Evolutionary conservation across 2,797 vertebrate genomes (phyloP), one percentile per base, ranked within the genome.

Genomic region (Danio kyathit): DNA sequence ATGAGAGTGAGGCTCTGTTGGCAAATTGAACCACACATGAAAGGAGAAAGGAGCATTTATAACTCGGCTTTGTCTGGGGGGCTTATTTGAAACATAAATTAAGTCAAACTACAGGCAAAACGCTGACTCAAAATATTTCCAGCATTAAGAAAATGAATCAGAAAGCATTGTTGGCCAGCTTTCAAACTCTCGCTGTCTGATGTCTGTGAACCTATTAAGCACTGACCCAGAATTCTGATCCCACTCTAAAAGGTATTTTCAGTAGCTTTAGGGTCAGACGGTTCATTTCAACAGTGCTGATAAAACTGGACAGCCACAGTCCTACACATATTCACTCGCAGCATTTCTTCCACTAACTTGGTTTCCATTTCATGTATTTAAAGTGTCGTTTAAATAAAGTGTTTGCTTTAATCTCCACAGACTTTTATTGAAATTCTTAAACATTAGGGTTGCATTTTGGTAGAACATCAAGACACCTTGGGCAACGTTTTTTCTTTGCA

Each of bases 211-310:
- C 56, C 54, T 21, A 66, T 81, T 75, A 74, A 48, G 16, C 60
- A 61, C 40, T 81, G 79, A 74, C 63, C 79, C 79, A 81, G 43
- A 74, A 64, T 71, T 48, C 57, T 74, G n/a, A 73, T 74, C 71
- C 70, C 21, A 7, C 43, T 56, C 52, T 57, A 38, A 29, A 61
- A 70, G 44, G 65, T 59, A 49, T 70, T 79, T 78, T 78, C 51
- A 59, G 44, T 19, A 78, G 40, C 49, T 69, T 51, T 43, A 49
- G 65, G 43, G 64, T 78, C 54, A 49, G 51, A 67, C 2, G 6
- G 64, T 48, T 64, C 40, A 52, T 61, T 79, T 61, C 61, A 61
- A 48, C 69, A 65, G 41, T 10, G 49, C 3, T 46, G 17, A 65
- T 56, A 46, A 80, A 70, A 51, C 21, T 61, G 19, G 54, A 71